These are phyloP conservation scores for Coracias cyanogaster DNA, from an alignment of 2,797 vertebrate genomes.

Conservation along the genomic window DNA sequence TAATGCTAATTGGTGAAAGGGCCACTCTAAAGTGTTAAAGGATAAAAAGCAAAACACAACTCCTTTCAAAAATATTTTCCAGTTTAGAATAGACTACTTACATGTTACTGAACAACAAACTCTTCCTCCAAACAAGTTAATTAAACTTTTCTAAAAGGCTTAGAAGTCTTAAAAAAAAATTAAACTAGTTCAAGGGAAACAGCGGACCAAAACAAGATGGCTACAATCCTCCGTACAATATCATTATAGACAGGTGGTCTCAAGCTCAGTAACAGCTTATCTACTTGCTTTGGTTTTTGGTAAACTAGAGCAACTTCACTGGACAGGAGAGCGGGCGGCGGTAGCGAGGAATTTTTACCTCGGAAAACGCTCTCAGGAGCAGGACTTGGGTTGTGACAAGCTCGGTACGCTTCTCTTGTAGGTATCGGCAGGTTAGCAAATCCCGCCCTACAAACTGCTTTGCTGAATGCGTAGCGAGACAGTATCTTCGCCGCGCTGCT, in stretches of 20 bases:
- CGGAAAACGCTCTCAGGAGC: neutral
- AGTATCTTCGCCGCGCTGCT: too few relatives aligned
- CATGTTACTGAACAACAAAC: accelerated
- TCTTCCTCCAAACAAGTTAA: neutral
- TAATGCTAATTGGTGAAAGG: neutral
- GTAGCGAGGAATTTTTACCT: too few relatives aligned
- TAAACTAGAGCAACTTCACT: accelerated
- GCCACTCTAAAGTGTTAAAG: accelerated
- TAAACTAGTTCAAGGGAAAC: neutral
- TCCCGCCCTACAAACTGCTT: accelerated
- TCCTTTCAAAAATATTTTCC: neutral
- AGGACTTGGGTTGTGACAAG: accelerated
- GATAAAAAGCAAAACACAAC: neutral
- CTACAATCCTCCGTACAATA: neutral
- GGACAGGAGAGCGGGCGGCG: accelerated
- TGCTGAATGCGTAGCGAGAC: too few relatives aligned
- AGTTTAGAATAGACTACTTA: neutral
- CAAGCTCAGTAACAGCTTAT: accelerated
- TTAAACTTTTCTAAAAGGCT: neutral
- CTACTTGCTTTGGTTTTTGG: neutral
- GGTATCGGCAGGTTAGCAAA: accelerated
- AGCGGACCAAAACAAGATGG: neutral
- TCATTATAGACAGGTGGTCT: accelerated
- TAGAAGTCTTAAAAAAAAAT: neutral
- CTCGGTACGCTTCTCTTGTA: accelerated